Conservation (phyloP, 1,140 invertebrate genomes). For the Drosophila gunungcola region DNA sequence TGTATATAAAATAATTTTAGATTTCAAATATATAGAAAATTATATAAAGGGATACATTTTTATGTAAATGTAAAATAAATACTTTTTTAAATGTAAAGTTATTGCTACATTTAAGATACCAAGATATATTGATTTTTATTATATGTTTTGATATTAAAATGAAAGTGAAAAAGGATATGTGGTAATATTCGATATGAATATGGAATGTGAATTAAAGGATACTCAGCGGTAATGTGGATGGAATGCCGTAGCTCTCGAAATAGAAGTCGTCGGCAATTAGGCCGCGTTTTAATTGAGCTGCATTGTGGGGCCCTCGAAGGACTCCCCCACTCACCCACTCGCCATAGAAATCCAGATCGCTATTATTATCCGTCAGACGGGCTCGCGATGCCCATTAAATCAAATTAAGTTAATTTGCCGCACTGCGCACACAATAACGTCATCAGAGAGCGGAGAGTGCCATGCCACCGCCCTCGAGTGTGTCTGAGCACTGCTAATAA, state of each 20-base stretch:
- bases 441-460: conserved; percentile 33
- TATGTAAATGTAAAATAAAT: no score
- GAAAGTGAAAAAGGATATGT: no score
- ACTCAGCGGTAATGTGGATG: no score
- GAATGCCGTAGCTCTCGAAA: no score
- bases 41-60: no score
- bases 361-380: conserved; percentile 8
- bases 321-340: not conserved
- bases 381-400: conserved; percentile 61
- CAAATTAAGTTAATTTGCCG: conserved; percentile 78
- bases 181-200: not conserved
- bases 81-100: no score
- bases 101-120: no score
- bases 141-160: no score
- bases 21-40: no score
- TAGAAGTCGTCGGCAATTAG: conserved; percentile 15
- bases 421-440: conserved; percentile 74
- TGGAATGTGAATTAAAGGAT: not conserved
- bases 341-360: conserved; percentile 2
- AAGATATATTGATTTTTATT: no score
- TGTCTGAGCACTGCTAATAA: conserved; percentile 77
- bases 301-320: conserved; percentile 5
- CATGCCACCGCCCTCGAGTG: conserved; percentile 23
- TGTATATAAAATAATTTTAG: no score
- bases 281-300: conserved; percentile 14